Evolutionary conservation across 2,888 invertebrate species (phyloP).

Genomic region (Blastobasis lacticolella): DNA sequence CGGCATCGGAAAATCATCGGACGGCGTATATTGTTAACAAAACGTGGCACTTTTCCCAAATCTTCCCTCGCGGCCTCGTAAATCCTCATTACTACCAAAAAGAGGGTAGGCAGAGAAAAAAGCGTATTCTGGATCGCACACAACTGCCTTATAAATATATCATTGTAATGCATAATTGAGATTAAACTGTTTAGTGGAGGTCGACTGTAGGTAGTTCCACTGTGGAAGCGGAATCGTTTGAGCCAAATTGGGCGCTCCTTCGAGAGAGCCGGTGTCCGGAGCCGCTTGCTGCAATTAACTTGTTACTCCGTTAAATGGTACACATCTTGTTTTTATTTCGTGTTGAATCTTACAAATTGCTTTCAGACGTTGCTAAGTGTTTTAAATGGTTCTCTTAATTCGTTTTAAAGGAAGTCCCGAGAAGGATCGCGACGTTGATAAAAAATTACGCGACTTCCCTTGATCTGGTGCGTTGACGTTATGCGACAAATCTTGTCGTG

Average conservation of each 20-base stretch:
- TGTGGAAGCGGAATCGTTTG: slow-evolving; percentile 6
- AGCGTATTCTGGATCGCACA: slow-evolving; percentile 20
- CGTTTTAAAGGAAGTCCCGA: too few relatives aligned
- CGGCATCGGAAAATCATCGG: slow-evolving; percentile 11
- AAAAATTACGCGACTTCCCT: too few relatives aligned
- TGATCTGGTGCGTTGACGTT: too few relatives aligned
- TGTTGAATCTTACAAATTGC: not conserved
- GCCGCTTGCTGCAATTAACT: slow-evolving; percentile 1
- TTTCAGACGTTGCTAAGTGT: too few relatives aligned
- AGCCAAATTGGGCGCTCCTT: slow-evolving; percentile 1
- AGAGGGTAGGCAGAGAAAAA: slow-evolving; percentile 12
- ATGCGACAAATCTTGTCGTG: too few relatives aligned
- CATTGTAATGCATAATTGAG: slow-evolving; percentile 40
- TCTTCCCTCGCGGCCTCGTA: slow-evolving; percentile 32
- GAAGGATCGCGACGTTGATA: too few relatives aligned
- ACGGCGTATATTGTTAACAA: too few relatives aligned
- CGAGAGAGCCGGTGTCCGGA: not conserved
- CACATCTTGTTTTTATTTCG: not conserved
- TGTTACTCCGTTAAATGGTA: not conserved
- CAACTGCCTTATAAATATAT: slow-evolving; percentile 30
- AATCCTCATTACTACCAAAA: slow-evolving; percentile 33
- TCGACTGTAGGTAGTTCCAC: slow-evolving; percentile 1
- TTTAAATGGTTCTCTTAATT: too few relatives aligned
- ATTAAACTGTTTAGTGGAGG: slow-evolving; percentile 22
- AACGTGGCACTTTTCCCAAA: slow-evolving; percentile 36